A percentile compares a stretch with the other conserved stretches of the same genome.
phyloP scores from a whole-genome alignment of 92 coral and sea anemone genomes.

The Palythoa heliodiscus region DNA sequence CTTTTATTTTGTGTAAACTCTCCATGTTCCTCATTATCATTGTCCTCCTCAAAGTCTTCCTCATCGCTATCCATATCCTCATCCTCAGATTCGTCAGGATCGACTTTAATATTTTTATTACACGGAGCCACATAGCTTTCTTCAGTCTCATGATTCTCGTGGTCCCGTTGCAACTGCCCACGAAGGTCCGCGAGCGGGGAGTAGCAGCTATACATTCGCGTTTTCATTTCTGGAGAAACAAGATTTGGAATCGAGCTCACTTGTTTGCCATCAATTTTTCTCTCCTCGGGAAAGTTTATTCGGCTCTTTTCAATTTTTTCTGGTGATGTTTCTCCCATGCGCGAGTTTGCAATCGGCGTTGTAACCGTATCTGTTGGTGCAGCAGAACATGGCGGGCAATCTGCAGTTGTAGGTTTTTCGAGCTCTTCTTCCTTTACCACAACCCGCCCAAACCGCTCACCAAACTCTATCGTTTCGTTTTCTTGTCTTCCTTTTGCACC shows the following conservation, averaged over 20 bases:
- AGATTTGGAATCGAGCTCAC: constrained; percentile 58
- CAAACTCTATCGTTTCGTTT: constrained; percentile 32
- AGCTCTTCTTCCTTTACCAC: constrained; percentile 30
- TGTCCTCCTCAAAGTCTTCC: constrained; percentile 81
- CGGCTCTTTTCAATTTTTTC: constrained; percentile 12
- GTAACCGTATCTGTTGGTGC: constrained; percentile 31
- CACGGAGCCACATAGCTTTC: background rate
- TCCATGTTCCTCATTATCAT: constrained; percentile 61
- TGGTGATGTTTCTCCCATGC: constrained; percentile 14
- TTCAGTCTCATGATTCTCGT: background rate
- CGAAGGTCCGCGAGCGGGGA: constrained; percentile 10
- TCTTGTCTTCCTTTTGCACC: constrained; percentile 17
- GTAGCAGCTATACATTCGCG: constrained; percentile 33
- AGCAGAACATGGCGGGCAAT: constrained; percentile 21
- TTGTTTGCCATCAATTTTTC: constrained; percentile 56
- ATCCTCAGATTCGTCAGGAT: constrained; percentile 79
- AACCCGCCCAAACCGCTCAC: constrained; percentile 45
- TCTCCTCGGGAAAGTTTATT: constrained; percentile 52
- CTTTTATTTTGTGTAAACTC: constrained; percentile 64
- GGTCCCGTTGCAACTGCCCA: constrained; percentile 8
- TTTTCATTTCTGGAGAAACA: constrained; percentile 68
- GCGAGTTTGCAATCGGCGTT: constrained; percentile 18
- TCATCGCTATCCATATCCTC: constrained; percentile 88
- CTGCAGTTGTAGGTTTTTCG: background rate
- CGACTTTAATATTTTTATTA: constrained; percentile 30